Evolutionary conservation across 30 jellyfish, hydroid and myxozoan species (phyloP), one percentile per base, ranked within the genome.

Genomic region (Morbakka virulenta): DNA sequence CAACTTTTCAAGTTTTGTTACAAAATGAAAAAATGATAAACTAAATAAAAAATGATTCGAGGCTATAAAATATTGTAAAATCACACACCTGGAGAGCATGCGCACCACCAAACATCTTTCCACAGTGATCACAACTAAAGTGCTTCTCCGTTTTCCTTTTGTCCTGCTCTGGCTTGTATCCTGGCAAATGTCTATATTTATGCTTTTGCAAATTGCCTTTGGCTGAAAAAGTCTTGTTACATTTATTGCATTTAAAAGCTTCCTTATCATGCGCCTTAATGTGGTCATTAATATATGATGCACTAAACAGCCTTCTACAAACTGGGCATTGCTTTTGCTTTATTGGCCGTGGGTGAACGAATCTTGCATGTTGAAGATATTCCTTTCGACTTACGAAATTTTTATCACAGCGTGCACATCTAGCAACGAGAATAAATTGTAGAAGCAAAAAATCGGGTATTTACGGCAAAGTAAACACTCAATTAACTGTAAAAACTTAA

Each of bases 121-220:
- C 93, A 36, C 93, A 81, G 26, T 34, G 68, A 41, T 69, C 93
- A 62, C 93, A 81, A 28, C 72, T 35, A 35, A 30, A n/a, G 22
- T 14, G 33, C 65, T 53, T 36, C 1, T 1, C 67, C 13, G 3
- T 34, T 68, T 49, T 76, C n/a, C 69, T 28, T 17, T 6, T 3
- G 2, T 57, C 53, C 21, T 67, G 68, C 50, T 67, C 47, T 11
- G 91, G 84, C 25, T 31, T 57, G 68, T 81, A 81, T 1, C 65
- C 77, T 0, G 93, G 85, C 3, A 28, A 62, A 51, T 81, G 93
- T 61, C 63, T 69, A 67, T 63, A 41, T 20, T 13, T 32, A 24
- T 81, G 93, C 85, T 69, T 81, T 32, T 85, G 62, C 84, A 70
- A 29, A 52, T 81, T 81, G 76, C 93, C 72, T 28, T 74, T 80